phyloP scores from a whole-genome alignment of 1,140 invertebrate species.

The Drosophila pallidifrons region DNA sequence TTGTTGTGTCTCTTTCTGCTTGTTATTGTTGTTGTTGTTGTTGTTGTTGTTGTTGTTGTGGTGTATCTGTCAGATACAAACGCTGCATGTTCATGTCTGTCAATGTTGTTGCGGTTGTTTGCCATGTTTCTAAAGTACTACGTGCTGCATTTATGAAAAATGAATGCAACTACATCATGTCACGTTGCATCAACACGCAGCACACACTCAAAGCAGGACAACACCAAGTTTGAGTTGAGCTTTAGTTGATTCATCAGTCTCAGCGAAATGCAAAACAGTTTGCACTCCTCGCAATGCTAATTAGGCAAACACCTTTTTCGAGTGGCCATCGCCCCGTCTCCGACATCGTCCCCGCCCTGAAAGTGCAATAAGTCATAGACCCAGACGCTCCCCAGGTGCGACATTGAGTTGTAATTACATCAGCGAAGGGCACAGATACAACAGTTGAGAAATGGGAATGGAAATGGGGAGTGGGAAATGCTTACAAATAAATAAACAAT shows the following conservation, averaged over 20 bases:
- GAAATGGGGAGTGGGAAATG: not conserved
- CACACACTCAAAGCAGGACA: conserved; percentile 10
- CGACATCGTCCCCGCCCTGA: conserved; percentile 5
- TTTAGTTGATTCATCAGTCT: conserved; percentile 26
- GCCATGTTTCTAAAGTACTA: conserved; percentile 11
- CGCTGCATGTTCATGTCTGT: conserved; percentile 36
- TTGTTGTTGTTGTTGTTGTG: conserved; percentile 22
- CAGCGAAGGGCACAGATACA: conserved; percentile 21
- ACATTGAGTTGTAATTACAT: conserved; percentile 48
- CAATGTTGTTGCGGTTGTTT: conserved; percentile 38
- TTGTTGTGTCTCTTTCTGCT: not conserved
- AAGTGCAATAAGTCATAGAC: conserved; percentile 29
- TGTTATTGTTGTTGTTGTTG: not conserved
- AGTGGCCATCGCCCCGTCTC: conserved; percentile 11
- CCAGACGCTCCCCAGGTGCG: conserved; percentile 22
- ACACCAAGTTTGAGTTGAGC: conserved; percentile 14
- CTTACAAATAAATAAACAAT: conserved; percentile 52
- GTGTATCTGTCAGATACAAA: conserved; percentile 51
- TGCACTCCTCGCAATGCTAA: conserved; percentile 36
- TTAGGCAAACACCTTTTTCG: conserved; percentile 45
- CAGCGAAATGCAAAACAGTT: conserved; percentile 16
- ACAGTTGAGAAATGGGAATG: not conserved
- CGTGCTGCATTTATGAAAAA: conserved; percentile 49
- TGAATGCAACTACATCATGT: conserved; percentile 52
- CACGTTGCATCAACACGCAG: conserved; percentile 45